phyloP scores from a whole-genome alignment of 2,113 vertebrate genomes.

The Rousettus leschenaultii region DNA sequence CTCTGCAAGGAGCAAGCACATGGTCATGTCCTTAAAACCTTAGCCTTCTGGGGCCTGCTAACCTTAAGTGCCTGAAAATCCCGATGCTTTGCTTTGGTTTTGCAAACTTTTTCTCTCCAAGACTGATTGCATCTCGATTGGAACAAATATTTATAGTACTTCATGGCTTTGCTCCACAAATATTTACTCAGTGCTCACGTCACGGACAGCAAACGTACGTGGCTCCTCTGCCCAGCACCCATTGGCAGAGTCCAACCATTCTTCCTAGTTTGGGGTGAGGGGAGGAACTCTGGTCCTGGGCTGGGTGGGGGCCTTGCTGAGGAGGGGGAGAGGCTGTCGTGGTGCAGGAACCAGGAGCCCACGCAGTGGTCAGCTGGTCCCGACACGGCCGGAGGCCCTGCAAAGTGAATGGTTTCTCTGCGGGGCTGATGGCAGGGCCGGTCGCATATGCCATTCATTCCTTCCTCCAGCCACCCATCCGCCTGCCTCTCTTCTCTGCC shows the following conservation, averaged over 20 bases:
- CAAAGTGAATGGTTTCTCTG: too few species aligned
- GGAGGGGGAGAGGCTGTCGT: neutral
- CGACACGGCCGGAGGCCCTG: neutral
- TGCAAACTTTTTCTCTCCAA: neutral
- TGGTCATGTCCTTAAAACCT: neutral
- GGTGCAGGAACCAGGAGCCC: neutral
- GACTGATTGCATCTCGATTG: neutral
- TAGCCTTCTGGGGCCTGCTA: neutral
- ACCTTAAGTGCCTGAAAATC: neutral
- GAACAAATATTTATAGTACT: neutral
- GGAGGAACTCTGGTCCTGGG: neutral
- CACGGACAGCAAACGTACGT: neutral
- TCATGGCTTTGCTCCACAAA: neutral
- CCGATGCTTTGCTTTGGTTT: neutral
- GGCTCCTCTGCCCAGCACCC: neutral
- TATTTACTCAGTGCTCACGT: neutral
- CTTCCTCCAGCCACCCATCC: neutral
- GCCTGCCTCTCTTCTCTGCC: neutral
- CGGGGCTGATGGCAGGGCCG: fast-evolving
- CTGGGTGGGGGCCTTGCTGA: neutral
- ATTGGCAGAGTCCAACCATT: neutral
- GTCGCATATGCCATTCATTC: neutral
- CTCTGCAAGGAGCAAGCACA: neutral
- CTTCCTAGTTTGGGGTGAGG: neutral
- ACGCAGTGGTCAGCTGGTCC: neutral